Conservation (phyloP, 2,888 invertebrate genomes). For the Polyommatus iphigenia region DNA sequence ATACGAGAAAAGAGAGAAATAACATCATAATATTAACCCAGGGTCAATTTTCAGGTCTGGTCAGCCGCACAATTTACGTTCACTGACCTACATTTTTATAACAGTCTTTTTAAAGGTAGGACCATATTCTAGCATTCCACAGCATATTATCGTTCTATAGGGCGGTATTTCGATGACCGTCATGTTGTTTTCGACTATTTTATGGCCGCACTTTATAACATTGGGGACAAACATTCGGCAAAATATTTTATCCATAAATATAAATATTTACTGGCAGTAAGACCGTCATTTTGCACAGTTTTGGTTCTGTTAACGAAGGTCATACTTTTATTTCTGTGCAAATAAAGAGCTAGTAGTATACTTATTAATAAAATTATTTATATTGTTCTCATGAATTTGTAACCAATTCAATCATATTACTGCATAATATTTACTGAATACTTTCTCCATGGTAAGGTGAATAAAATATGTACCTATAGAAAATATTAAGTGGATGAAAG, state of each 20-base stretch:
- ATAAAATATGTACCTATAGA: not conserved
- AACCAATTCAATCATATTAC: not conserved
- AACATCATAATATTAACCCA: no score
- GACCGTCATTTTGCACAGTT: not conserved
- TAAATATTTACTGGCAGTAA: not conserved
- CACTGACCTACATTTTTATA: not conserved
- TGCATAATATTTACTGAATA: not conserved
- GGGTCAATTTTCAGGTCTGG: no score
- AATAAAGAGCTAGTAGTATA: no score
- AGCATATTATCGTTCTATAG: not conserved
- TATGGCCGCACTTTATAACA: slow-evolving; percentile 18
- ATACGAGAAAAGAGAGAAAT: no score
- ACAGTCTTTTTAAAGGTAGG: not conserved
- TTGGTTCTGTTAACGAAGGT: not conserved
- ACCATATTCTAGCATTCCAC: no score
- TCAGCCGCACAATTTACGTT: no score
- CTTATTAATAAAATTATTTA: no score
- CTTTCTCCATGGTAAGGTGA: not conserved
- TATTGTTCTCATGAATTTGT: not conserved
- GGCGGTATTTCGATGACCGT: not conserved
- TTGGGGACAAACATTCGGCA: slow-evolving; percentile 1
- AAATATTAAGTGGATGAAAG: not conserved
- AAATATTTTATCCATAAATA: slow-evolving; percentile 2
- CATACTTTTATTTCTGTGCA: not conserved
- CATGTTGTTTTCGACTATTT: slow-evolving; percentile 26